These are phyloP conservation scores for Drosophila falleni DNA, from an alignment of 2,888 invertebrate species.

Conservation along the genomic window DNA sequence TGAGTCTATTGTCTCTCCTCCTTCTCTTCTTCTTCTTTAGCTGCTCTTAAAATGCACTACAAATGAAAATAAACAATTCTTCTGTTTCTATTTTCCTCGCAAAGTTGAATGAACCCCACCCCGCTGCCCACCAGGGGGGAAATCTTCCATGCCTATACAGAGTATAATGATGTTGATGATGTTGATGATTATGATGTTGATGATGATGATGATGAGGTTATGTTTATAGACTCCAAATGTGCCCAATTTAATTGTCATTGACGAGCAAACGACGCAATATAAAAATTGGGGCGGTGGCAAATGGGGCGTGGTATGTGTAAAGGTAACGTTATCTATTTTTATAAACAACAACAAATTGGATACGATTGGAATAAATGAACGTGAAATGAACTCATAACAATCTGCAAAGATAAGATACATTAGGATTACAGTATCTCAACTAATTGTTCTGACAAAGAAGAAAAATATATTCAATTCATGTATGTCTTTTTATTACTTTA, in stretches of 20 bases:
- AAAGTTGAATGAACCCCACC: constrained; percentile 55
- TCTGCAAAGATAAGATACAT: constrained; percentile 36
- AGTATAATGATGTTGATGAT: constrained; percentile 1
- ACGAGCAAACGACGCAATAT: constrained; percentile 51
- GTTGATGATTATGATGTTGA: neutral
- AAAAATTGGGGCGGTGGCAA: neutral
- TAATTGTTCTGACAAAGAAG: neutral
- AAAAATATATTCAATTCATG: too few species aligned
- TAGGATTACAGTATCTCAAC: neutral
- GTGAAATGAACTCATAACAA: constrained; percentile 30
- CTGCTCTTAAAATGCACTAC: constrained; percentile 34
- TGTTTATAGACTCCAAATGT: constrained; percentile 23
- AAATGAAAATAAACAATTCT: constrained; percentile 60
- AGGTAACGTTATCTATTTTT: constrained; percentile 45
- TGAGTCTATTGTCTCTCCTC: constrained; percentile 25
- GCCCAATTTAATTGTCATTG: constrained; percentile 51
- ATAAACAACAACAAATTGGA: constrained; percentile 18
- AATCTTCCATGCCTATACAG: constrained; percentile 8
- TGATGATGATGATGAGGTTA: neutral
- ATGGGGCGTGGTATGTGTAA: constrained; percentile 37
- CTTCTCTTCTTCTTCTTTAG: neutral
- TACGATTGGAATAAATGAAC: constrained; percentile 27
- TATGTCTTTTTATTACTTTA: too few species aligned
- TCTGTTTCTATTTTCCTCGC: constrained; percentile 31
- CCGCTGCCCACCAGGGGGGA: constrained; percentile 9